Evolutionary conservation across 30 jellyfish, hydroid and myxozoan genomes (phyloP), one percentile per base, ranked within the genome.

Genomic region (Phacellophora camtschatica): DNA sequence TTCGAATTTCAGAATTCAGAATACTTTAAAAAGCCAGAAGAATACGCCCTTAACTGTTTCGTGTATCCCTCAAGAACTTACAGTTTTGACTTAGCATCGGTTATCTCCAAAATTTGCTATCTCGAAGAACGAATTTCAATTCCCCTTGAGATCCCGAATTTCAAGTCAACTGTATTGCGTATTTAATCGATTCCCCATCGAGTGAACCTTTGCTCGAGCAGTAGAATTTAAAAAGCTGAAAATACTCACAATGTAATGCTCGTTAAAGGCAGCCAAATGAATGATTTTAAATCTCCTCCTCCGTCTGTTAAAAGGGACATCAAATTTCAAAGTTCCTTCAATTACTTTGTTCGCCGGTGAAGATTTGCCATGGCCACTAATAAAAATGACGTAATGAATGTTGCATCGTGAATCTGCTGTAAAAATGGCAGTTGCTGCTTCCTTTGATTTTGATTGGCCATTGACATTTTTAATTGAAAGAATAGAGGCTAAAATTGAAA

Each of bases 341-440:
- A 65, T 66, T 63, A 39, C 16, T 48, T 71, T 55, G 39, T 80
- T 48, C 18, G 91, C 91, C 0, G 91, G 34, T 3, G 91, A 80
- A 20, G 91, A 36, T 8, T 80, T 77, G 5, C 76, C 74, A 25
- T 80, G 66, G 1, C 91, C 91, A 16, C 75, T 42, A 25, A 80
- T 46, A 46, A 20, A 23, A 29, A 80, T 19, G 37, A 65, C 77
- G 67, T 80, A 80, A 54, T 80, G 82, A 5, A 80, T 57, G 36
- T 80, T 80, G 68, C 91, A 80, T 2, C 31, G 27, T 32, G 82
- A n/a, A 64, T 80, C 84, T 5, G 77, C 84, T 22, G 91, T 25
- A 0, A 80, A 24, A 29, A 80, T 42, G 24, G 84, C 91, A 19
- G 64, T 56, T 13, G 91, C 91, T 32, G 83, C 51, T 31, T 34